These are phyloP conservation scores for Petrophora chlorosata DNA, from an alignment of 2,888 invertebrate species.

Conservation along the genomic window DNA sequence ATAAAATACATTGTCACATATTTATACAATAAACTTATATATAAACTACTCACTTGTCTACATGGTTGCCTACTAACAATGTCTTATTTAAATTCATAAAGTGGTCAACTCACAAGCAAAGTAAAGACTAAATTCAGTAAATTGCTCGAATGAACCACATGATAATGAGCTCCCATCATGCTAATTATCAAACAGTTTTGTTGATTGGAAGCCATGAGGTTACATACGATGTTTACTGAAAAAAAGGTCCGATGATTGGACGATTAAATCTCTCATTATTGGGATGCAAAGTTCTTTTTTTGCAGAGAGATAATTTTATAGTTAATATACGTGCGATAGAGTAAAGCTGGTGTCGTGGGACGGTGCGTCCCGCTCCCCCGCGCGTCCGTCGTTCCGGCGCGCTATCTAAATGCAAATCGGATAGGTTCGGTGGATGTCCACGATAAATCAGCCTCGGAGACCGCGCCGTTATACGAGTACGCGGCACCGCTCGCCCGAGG, in stretches of 20 bases:
- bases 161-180: slow-evolving; percentile 35
- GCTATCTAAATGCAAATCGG: slow-evolving; percentile 84
- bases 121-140: slow-evolving; percentile 11
- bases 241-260: slow-evolving; percentile 49
- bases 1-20: slow-evolving; percentile 4
- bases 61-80: slow-evolving; percentile 12
- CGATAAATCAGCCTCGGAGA: slow-evolving; percentile 76
- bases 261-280: slow-evolving; percentile 66
- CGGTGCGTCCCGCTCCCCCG: slow-evolving; percentile 39
- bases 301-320: slow-evolving; percentile 65
- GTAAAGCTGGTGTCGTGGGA: slow-evolving; percentile 52
- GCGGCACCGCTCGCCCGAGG: slow-evolving; percentile 47
- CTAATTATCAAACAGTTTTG: slow-evolving; percentile 33
- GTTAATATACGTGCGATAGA: slow-evolving; percentile 75
- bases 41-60: neutral
- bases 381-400: slow-evolving; percentile 50
- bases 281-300: slow-evolving; percentile 56
- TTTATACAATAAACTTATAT: neutral
- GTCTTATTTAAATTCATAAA: slow-evolving; percentile 20
- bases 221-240: slow-evolving; percentile 40
- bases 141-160: slow-evolving; percentile 20
- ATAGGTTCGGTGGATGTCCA: slow-evolving; percentile 78
- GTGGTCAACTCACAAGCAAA: slow-evolving; percentile 3
- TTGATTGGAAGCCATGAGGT: slow-evolving; percentile 37
- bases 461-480: slow-evolving; percentile 61